These are phyloP conservation scores for Didymodactylos carnosus DNA, from an alignment of 2,888 invertebrate species.

Conservation along the genomic window DNA sequence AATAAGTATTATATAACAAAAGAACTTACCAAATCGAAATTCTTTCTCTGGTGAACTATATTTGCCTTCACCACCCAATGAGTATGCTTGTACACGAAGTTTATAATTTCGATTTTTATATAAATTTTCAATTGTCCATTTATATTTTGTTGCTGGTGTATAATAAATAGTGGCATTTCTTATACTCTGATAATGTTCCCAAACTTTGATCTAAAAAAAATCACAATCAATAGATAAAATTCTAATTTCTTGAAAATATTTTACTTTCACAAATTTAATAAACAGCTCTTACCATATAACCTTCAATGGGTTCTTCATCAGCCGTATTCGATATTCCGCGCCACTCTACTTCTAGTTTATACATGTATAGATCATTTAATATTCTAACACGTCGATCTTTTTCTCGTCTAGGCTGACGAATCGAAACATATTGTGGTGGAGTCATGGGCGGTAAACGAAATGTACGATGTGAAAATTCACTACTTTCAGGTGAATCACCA, in stretches of 20 bases:
- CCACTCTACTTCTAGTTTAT: slow-evolving; percentile 11
- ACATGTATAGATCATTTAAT: slow-evolving; percentile 10
- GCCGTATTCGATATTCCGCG: slow-evolving; percentile 6
- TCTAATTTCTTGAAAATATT: too few relatives aligned
- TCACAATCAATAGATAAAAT: too few relatives aligned
- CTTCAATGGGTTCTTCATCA: slow-evolving; percentile 14
- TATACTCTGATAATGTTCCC: slow-evolving; percentile 14
- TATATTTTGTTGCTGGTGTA: background rate
- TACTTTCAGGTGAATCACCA: slow-evolving; percentile 9
- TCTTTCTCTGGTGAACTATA: slow-evolving; percentile 12
- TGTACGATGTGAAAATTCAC: slow-evolving; percentile 8
- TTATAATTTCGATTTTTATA: slow-evolving; percentile 14
- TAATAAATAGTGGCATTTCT: slow-evolving; percentile 14
- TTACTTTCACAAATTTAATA: background rate
- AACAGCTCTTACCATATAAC: background rate
- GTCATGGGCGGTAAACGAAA: slow-evolving; percentile 9
- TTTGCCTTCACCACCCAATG: slow-evolving; percentile 14
- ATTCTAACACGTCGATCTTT: slow-evolving; percentile 4
- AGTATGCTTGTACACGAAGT: slow-evolving; percentile 12
- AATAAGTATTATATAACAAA: too few relatives aligned
- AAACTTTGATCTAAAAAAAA: slow-evolving; percentile 9
- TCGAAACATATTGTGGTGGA: slow-evolving; percentile 10
- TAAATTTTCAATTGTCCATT: slow-evolving; percentile 9
- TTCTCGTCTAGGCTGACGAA: slow-evolving; percentile 5
- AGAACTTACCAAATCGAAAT: slow-evolving; percentile 3